These are phyloP conservation scores for Haliclona indistincta DNA, from an alignment of 37 sponge, comb jelly and placozoan species.

Conservation along the genomic window DNA sequence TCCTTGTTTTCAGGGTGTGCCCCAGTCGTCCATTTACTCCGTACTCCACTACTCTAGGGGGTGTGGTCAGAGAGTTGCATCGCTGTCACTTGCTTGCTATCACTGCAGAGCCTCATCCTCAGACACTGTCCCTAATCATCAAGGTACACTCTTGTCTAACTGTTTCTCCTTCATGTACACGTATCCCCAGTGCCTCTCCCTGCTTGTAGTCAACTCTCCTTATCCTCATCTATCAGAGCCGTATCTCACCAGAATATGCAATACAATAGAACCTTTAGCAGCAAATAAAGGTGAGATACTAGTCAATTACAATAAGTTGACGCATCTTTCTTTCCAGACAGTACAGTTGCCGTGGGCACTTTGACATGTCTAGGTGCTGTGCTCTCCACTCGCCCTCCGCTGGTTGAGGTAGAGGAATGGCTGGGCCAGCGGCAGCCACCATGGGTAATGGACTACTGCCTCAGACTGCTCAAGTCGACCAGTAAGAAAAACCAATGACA, in stretches of 20 bases:
- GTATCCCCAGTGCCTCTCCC: slow-evolving; percentile 6
- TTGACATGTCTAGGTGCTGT: slow-evolving; percentile 63
- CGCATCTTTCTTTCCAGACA: slow-evolving; percentile 17
- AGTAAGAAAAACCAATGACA: slow-evolving; percentile 11
- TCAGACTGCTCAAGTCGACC: slow-evolving; percentile 12
- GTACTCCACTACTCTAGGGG: slow-evolving; percentile 48
- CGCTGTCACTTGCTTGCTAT: slow-evolving; percentile 40
- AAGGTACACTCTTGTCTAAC: slow-evolving; percentile 23
- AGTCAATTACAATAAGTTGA: background rate
- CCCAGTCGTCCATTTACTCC: slow-evolving; percentile 25
- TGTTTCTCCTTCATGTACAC: background rate
- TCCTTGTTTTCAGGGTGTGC: background rate
- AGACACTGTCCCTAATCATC: slow-evolving; percentile 41
- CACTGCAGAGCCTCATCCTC: slow-evolving; percentile 40
- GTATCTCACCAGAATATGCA: slow-evolving; percentile 30
- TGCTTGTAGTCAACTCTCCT: slow-evolving; percentile 50
- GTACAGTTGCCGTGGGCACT: slow-evolving; percentile 54
- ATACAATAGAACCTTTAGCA: slow-evolving; percentile 19
- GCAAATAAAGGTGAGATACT: slow-evolving; percentile 33
- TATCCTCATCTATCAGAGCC: slow-evolving; percentile 62
- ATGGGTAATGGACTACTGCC: slow-evolving; percentile 46
- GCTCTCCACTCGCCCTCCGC: slow-evolving; percentile 39
- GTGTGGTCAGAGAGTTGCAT: slow-evolving; percentile 65
- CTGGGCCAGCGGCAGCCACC: slow-evolving; percentile 13
- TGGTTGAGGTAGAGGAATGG: slow-evolving; percentile 63